Evolutionary conservation across 2,888 invertebrate species (phyloP).

Genomic region (Nymphalis c-album): DNA sequence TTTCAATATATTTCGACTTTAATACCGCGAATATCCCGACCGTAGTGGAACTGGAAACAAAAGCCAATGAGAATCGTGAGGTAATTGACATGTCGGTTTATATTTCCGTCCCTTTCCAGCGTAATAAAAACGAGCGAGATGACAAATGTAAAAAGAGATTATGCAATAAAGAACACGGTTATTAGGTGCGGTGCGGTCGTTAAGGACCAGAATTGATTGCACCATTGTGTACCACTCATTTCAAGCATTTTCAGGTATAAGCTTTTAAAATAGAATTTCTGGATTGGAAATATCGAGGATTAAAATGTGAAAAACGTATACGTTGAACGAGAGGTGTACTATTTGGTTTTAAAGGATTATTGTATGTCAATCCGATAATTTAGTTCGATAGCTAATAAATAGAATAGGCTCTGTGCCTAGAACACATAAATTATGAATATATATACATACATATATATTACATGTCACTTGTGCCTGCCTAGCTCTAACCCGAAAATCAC

Average conservation of each 20-base stretch:
- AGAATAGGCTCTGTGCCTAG: too few relatives aligned
- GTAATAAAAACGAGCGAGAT: not conserved
- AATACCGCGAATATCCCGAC: slow-evolving; percentile 15
- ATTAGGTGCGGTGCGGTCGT: not conserved
- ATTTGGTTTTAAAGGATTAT: slow-evolving; percentile 8
- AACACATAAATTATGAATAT: too few relatives aligned
- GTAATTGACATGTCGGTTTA: slow-evolving; percentile 33
- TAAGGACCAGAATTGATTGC: slow-evolving; percentile 18
- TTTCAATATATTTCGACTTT: slow-evolving; percentile 15
- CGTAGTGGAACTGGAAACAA: slow-evolving; percentile 24
- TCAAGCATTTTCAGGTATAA: slow-evolving; percentile 26
- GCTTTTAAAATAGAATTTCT: slow-evolving; percentile 22
- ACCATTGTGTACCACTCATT: slow-evolving; percentile 15
- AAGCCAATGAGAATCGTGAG: slow-evolving; percentile 27
- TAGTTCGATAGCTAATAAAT: not conserved
- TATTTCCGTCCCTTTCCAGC: slow-evolving; percentile 11
- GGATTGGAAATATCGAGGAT: slow-evolving; percentile 19
- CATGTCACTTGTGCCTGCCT: too few relatives aligned
- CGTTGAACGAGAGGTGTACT: slow-evolving; percentile 4
- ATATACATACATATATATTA: too few relatives aligned
- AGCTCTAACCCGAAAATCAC: too few relatives aligned
- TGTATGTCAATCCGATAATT: slow-evolving; percentile 7
- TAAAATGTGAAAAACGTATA: slow-evolving; percentile 10
- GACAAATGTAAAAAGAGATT: not conserved
- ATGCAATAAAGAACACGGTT: slow-evolving; percentile 24